Evolutionary conservation across 2,888 invertebrate genomes (phyloP).

Genomic region (Tetrapedia diversipes): DNA sequence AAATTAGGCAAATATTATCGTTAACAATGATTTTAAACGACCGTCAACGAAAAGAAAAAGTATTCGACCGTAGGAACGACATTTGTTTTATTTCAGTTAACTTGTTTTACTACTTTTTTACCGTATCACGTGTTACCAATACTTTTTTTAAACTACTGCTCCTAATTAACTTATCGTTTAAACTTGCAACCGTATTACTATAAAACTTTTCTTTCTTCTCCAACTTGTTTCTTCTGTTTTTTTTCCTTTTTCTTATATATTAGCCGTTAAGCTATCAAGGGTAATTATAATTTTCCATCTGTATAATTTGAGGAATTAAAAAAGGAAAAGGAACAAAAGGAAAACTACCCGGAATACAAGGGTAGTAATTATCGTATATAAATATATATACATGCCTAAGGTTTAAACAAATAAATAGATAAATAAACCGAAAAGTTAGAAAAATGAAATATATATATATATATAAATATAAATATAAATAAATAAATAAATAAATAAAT

Average conservation of each 20-base stretch:
- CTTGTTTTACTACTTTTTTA: too few species aligned
- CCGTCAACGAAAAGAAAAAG: neutral
- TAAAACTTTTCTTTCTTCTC: too few species aligned
- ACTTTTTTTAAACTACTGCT: neutral
- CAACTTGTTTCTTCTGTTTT: neutral
- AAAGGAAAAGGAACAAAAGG: slow-evolving; percentile 35
- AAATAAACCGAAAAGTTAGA: slow-evolving; percentile 45
- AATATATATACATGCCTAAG: slow-evolving; percentile 73
- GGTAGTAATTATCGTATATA: slow-evolving; percentile 77
- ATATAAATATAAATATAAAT: slow-evolving; percentile 61
- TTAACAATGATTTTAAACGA: too few species aligned
- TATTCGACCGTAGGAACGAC: neutral
- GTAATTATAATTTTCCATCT: slow-evolving; percentile 18
- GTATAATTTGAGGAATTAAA: slow-evolving; percentile 34
- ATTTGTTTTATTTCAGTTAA: too few species aligned
- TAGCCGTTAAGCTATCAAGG: neutral
- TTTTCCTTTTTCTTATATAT: neutral
- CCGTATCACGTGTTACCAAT: neutral
- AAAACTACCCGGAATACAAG: slow-evolving; percentile 80
- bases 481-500: slow-evolving; percentile 58
- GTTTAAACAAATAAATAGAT: slow-evolving; percentile 60
- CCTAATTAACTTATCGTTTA: neutral
- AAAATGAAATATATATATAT: slow-evolving; percentile 63
- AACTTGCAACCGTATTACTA: neutral
- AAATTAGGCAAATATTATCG: too few species aligned